Evolutionary conservation across 2,797 vertebrate species (phyloP).

Genomic region (Enteromius anoplus): DNA sequence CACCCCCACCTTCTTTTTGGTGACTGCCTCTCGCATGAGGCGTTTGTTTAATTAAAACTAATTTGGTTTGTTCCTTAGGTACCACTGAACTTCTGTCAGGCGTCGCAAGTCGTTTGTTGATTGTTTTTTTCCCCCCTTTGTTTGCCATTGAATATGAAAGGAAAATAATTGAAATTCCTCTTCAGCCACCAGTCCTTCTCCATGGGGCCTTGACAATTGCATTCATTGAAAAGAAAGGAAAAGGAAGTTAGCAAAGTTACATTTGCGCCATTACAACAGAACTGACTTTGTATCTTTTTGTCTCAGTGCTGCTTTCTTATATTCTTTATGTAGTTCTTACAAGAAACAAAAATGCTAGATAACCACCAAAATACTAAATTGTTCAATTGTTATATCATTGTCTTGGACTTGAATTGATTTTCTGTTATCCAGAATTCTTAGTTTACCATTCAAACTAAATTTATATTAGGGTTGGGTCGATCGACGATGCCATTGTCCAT

Average conservation of each 20-base stretch:
- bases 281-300: constrained; percentile 20
- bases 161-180: constrained; percentile 52
- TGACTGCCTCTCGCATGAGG: constrained; percentile 56
- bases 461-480: not conserved
- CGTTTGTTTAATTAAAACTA: constrained; percentile 60
- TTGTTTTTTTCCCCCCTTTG: constrained; percentile 39
- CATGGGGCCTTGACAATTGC: constrained; percentile 30
- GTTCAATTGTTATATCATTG: not conserved
- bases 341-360: not conserved
- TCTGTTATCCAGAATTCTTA: not conserved
- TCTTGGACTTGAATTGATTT: not conserved
- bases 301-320: not conserved
- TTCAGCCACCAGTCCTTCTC: constrained; percentile 28
- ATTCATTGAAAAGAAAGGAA: constrained; percentile 42
- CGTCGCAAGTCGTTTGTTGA: constrained; percentile 50
- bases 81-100: constrained; percentile 54
- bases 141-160: constrained; percentile 49
- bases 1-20: constrained; percentile 55
- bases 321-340: not conserved
- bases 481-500: too few species aligned
- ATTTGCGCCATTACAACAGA: constrained; percentile 17
- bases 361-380: not conserved
- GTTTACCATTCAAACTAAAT: constrained; percentile 1
- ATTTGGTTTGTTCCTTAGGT: constrained; percentile 56
- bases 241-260: constrained; percentile 43